Base-by-base conservation (phyloP, 64 coral and sea anemone genomes). In the Montipora foliosa region DNA sequence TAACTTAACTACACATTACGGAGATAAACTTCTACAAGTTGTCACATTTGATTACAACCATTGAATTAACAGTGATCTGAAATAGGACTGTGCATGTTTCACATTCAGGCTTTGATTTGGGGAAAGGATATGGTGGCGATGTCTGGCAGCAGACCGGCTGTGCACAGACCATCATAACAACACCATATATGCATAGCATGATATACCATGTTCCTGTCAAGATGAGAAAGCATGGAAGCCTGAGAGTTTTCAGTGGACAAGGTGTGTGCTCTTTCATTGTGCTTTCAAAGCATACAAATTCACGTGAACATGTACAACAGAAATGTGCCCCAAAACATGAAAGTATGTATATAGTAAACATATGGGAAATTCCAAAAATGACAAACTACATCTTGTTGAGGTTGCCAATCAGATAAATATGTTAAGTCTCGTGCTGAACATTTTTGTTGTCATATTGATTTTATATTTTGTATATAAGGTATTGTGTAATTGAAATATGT, bases 161-260 rank as follows among this genome's bases (percentile, higher is more conserved):
- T 25, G 21, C 12, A 76, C 20, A 76, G 29, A 37, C 29, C 29
- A 1, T 37, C 29, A 37, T 37, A 0, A 37, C 0, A 37, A 37
- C 29, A 37, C 29, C 29, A 37, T 37, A 37, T 37, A 37, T 37
- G 29, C 29, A 37, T 37, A 37, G 29, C 29, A 37, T 1, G 29
- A 37, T 37, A 37, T 37, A 1, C 29, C 0, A 37, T 37, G 53
- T 57, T 57, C 53, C 53, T 57, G 53, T 57, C 6, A 57, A 87
- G 81, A 67, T 93, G 1, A 87, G 47, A 58, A 87, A 25, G 45
- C 57, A 71, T 87, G 74, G 61, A 1, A 70, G 8, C 16, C 44
- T 93, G 19, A 69, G 12, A 69, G 6, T 21, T 8, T 91, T 91
- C 44, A 82, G 78, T 91, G 89, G 89, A 9, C 89, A 91, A 91